These are phyloP conservation scores for Gnathonemus longibarbis DNA, from an alignment of 2,113 vertebrate genomes.

Conservation along the genomic window DNA sequence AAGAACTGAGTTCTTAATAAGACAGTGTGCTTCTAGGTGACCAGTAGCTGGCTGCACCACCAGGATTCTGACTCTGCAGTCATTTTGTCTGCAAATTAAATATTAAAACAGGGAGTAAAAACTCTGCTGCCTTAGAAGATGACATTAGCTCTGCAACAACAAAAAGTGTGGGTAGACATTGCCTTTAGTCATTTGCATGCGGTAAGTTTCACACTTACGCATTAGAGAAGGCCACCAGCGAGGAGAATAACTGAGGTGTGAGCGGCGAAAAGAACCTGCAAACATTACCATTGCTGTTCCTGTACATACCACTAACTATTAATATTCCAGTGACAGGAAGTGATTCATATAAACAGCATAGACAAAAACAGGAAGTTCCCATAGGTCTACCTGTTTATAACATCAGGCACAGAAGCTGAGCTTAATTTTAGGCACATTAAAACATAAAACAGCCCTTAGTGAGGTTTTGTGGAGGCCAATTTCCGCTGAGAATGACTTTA, in stretches of 20 bases:
- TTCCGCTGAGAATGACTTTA: background rate
- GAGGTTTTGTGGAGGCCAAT: background rate
- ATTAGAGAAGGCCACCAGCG: slow-evolving; percentile 16
- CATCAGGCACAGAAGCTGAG: background rate
- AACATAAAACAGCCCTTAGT: background rate
- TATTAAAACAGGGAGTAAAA: background rate
- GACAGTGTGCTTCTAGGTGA: background rate
- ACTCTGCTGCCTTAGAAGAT: background rate
- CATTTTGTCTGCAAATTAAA: background rate
- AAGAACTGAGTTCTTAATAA: background rate
- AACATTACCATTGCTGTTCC: background rate
- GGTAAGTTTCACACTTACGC: slow-evolving; percentile 15
- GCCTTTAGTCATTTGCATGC: slow-evolving; percentile 10
- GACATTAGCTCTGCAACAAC: background rate
- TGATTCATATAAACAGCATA: background rate
- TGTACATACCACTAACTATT: background rate
- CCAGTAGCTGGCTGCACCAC: background rate
- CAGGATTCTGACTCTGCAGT: background rate
- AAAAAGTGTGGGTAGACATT: background rate
- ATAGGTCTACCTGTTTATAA: background rate
- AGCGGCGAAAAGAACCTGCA: background rate
- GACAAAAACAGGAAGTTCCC: background rate
- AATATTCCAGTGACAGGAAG: background rate
- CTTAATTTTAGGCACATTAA: background rate
- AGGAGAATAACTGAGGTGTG: slow-evolving; percentile 18